Evolutionary conservation across 2,888 invertebrate species (phyloP), one percentile per base, ranked within the genome.

Genomic region (Pammene aurita): DNA sequence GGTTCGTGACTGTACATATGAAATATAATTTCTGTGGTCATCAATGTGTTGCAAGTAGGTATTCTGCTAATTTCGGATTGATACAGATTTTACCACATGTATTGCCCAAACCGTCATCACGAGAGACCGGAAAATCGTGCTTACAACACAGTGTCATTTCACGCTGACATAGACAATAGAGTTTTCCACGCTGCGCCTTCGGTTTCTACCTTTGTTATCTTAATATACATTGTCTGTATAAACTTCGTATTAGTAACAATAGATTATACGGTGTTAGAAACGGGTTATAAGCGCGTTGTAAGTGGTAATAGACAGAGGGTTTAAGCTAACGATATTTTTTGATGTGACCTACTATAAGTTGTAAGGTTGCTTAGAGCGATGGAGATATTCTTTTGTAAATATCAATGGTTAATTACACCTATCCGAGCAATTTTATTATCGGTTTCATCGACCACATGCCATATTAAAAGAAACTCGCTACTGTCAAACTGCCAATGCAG

Each of bases 71-170:
- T 68, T 68, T 64, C 52, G 44, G 48, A 56, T 64, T 58, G 68
- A 64, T 68, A 68, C 68, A 63, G 57, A 68, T 63, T 68, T 52
- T 52, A 52, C 57, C 67, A 62, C 46, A 67, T 62, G n/a, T 46
- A 41, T 69, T 69, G 65, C 65, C 60, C 26, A 65, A 69, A 60
- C 65, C 58, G 55, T 55, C 64, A 69, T 65, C 64, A 69, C 60
- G 54, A 58, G 69, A 64, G 42, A 69, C 66, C 62, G 66, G 72
- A 70, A 70, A 67, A 64, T 58, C 52, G 58, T 58, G 46, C 52
- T 66, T 71, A 42, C 63, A 44, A 71, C 67, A 71, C 57, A n/a
- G 48, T 67, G 67, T 64, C 64, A 67, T 67, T 67, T 67, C 67
- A 67, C 67, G 67, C 64, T 64, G 48, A 54, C 63, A 26, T 61